These are phyloP conservation scores for Echinometra lucunter DNA, from an alignment of 53 echinoderm and acorn worm genomes.

Conservation along the genomic window DNA sequence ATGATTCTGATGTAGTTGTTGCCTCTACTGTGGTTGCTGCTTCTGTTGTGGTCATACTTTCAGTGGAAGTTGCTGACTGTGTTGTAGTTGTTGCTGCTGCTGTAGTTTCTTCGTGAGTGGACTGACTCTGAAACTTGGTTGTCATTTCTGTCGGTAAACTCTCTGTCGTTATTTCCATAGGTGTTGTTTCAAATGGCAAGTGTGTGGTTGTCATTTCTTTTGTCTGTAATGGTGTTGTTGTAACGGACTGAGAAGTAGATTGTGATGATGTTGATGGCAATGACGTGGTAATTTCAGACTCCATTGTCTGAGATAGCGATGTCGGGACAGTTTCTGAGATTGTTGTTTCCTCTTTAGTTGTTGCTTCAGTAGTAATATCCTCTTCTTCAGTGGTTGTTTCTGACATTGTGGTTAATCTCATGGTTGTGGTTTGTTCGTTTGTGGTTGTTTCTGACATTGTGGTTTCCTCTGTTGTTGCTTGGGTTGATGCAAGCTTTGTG, in stretches of 20 bases:
- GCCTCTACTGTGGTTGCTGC: not conserved
- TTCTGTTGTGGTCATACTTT: conserved; percentile 8
- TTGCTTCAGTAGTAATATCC: not conserved
- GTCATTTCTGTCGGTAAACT: not conserved
- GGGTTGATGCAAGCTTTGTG: not conserved
- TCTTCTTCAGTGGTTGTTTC: conserved; percentile 12
- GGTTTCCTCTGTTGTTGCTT: not conserved
- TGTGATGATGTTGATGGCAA: not conserved
- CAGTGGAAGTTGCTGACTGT: conserved; percentile 27
- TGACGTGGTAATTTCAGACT: conserved; percentile 4
- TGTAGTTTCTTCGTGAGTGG: conserved; percentile 29
- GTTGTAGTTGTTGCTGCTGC: conserved; percentile 30
- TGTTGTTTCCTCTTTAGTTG: conserved; percentile 41
- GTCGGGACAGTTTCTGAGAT: conserved; percentile 34
- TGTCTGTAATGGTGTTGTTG: conserved; percentile 52
- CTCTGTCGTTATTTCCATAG: conserved; percentile 10
- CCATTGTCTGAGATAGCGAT: conserved; percentile 7
- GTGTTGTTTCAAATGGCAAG: conserved; percentile 44
- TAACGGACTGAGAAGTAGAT: not conserved
- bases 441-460: conserved; percentile 27
- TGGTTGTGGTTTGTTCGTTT: conserved; percentile 22
- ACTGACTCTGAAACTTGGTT: not conserved
- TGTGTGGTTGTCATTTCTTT: not conserved
- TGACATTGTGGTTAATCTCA: not conserved
- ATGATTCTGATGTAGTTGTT: conserved; percentile 10